These are phyloP conservation scores for Scortum barcoo DNA, from an alignment of 2,113 vertebrate species.

Conservation along the genomic window DNA sequence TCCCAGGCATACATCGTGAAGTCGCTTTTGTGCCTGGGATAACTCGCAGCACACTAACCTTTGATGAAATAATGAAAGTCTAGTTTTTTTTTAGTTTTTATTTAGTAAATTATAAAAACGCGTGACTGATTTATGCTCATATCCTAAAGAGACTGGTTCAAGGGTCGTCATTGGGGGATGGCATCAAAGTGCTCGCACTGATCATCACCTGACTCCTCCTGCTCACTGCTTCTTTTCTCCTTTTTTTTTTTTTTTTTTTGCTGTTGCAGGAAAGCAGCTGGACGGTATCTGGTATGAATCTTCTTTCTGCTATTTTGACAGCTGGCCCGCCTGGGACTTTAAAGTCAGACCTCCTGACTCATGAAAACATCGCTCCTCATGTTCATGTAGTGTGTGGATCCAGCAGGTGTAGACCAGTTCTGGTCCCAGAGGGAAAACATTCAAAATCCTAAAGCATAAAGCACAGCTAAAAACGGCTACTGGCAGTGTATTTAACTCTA, in stretches of 20 bases:
- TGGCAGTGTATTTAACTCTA: background rate
- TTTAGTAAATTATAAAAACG: background rate
- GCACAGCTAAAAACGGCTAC: background rate
- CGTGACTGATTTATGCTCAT: background rate
- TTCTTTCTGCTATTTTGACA: constrained; percentile 9
- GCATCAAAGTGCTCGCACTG: background rate
- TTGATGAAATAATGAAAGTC: background rate
- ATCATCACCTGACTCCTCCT: background rate
- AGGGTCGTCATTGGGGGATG: background rate
- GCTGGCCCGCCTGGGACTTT: background rate
- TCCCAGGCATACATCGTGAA: background rate
- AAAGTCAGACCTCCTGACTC: constrained; percentile 4
- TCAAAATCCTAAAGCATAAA: background rate
- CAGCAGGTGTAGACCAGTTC: constrained; percentile 22
- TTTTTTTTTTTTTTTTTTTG: too few species aligned
- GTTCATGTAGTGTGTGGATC: background rate
- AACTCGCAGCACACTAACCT: background rate
- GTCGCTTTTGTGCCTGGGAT: background rate
- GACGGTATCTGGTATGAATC: constrained; percentile 96
- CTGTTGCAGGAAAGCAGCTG: constrained; percentile 94
- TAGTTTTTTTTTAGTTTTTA: background rate
- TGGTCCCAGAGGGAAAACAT: constrained; percentile 2
- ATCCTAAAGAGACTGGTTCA: background rate
- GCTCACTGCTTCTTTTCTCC: constrained; percentile 11
- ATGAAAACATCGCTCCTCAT: background rate